phyloP scores from a whole-genome alignment of 2,797 vertebrate genomes.

The Spinus olivaceus region DNA sequence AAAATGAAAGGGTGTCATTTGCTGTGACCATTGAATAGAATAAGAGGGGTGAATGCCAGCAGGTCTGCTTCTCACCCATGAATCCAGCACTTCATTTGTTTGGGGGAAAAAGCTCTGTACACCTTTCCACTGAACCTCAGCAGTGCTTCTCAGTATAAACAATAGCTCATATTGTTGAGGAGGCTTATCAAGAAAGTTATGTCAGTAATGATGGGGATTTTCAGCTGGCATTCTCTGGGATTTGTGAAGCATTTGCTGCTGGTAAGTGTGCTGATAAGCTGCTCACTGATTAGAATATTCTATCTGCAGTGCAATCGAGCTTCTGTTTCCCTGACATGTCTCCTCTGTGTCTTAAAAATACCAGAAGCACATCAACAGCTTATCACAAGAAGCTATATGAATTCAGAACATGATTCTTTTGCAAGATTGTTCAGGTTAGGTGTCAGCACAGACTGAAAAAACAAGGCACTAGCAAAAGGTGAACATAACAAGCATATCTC shows the following conservation, averaged over 20 bases:
- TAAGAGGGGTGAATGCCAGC: slow-evolving; percentile 35
- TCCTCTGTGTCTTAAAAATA: slow-evolving; percentile 49
- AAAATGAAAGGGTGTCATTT: slow-evolving; percentile 48
- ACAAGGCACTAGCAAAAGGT: slow-evolving; percentile 20
- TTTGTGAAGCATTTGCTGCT: slow-evolving; percentile 43
- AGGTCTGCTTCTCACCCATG: neutral
- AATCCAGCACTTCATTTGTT: slow-evolving; percentile 26
- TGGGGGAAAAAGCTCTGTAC: neutral
- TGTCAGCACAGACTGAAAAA: slow-evolving; percentile 36
- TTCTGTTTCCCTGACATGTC: slow-evolving; percentile 1
- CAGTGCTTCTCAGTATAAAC: neutral
- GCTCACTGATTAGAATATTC: slow-evolving; percentile 36
- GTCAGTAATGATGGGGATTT: slow-evolving; percentile 47
- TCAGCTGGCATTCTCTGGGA: neutral
- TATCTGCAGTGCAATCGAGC: neutral
- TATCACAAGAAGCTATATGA: slow-evolving; percentile 35
- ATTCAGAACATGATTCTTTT: slow-evolving; percentile 50
- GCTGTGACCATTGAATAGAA: neutral
- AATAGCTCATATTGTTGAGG: slow-evolving; percentile 45
- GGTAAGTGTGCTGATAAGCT: slow-evolving; percentile 35
- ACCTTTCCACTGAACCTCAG: slow-evolving; percentile 34
- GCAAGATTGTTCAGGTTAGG: slow-evolving; percentile 19
- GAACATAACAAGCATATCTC: slow-evolving; percentile 46
- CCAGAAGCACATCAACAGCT: slow-evolving; percentile 33
- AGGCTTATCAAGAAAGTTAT: slow-evolving; percentile 54